Base-by-base conservation (phyloP, 23 tunicate species). In the Ascidia mentula region DNA sequence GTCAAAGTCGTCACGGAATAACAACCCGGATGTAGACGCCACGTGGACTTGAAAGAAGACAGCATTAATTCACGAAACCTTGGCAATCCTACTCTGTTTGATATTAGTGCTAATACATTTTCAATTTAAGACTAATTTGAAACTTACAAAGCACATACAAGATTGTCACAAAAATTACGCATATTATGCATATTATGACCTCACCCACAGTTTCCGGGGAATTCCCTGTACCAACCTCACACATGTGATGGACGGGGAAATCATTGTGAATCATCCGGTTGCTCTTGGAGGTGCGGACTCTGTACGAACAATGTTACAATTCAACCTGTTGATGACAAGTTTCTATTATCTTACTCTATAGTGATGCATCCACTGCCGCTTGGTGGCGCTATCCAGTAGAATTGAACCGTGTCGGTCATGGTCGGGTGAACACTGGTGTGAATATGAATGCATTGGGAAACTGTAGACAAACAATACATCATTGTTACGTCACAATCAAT, bases 1-100 rank as follows among this genome's bases (percentile, higher is more conserved):
- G 72, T 91, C 97, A 42, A 91, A 91, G 59, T 91, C 85, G 40
- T 91, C 97, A 0, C 74, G 75, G 26, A 91, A 71, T 26, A 91
- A 46, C n/a, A 82, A 37, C 5, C 88, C 97, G 31, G 77, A 32
- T 0, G 42, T 32, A 34, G 77, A 79, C 40, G 38, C 39, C 1
- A n/a, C n/a, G n/a, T n/a, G n/a, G n/a, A n/a, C n/a, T n/a, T n/a
- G n/a, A n/a, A n/a, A n/a, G n/a, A n/a, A n/a, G n/a, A n/a, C n/a
- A n/a, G n/a, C n/a, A n/a, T n/a, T n/a, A n/a, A n/a, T n/a, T n/a
- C n/a, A n/a, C n/a, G n/a, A n/a, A n/a, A n/a, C n/a, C n/a, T n/a
- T n/a, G n/a, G n/a, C n/a, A n/a, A n/a, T n/a, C n/a, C n/a, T n/a
- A n/a, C n/a, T n/a, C n/a, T n/a, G n/a, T n/a, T n/a, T n/a, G n/a